Evolutionary conservation across 2,797 vertebrate genomes (phyloP).

Genomic region (Siniperca obscura): DNA sequence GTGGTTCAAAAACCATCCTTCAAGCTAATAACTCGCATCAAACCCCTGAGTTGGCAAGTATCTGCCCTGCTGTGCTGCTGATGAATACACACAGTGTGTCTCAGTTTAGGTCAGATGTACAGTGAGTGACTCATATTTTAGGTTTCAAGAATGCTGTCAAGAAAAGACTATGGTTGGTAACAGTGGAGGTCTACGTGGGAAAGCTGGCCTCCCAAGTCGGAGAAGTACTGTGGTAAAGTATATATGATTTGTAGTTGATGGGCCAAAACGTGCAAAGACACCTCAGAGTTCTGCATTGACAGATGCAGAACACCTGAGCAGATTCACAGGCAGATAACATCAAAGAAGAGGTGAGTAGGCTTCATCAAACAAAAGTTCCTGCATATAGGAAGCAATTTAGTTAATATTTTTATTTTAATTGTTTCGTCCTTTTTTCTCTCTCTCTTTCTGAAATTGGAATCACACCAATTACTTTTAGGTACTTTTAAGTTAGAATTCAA

Average conservation of each 20-base stretch:
- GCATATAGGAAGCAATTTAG: not conserved
- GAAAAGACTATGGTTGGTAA: not conserved
- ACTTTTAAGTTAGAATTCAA: constrained; percentile 10
- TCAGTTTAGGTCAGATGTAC: constrained; percentile 33
- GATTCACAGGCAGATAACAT: not conserved
- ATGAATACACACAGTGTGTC: constrained; percentile 51
- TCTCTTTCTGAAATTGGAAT: not conserved
- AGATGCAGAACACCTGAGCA: not conserved
- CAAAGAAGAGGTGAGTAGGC: not conserved
- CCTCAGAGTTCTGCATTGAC: not conserved
- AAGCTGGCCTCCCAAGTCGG: not conserved
- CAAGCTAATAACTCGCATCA: constrained; percentile 58
- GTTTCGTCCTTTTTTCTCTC: not conserved
- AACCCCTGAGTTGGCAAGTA: constrained; percentile 43
- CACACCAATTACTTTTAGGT: not conserved
- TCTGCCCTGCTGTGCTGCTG: constrained; percentile 52
- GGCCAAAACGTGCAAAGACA: not conserved
- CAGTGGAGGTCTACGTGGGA: not conserved
- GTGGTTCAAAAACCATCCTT: constrained; percentile 50
- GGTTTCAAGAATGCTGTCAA: constrained; percentile 4
- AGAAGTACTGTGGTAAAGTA: not conserved
- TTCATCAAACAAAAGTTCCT: not conserved
- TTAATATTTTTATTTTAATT: not conserved
- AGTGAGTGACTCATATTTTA: constrained; percentile 39
- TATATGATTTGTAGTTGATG: not conserved